These are phyloP conservation scores for Brachionus koreanus DNA, from an alignment of 1,140 invertebrate species.

Conservation along the genomic window DNA sequence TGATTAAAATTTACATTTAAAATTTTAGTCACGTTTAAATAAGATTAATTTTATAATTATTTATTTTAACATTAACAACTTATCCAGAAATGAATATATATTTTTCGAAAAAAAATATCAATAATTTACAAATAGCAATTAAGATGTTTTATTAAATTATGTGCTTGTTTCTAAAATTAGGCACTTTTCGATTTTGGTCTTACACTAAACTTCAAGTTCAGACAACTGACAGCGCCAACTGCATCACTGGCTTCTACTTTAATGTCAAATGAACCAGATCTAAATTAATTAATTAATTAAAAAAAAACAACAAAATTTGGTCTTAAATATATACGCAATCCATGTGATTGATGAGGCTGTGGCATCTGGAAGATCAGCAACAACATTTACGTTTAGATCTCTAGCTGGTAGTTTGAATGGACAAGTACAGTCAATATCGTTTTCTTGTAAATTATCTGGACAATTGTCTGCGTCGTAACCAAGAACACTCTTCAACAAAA, in stretches of 20 bases:
- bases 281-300: neutral
- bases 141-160: neutral
- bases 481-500: neutral
- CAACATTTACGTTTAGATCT: neutral
- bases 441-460: slow-evolving; percentile 10
- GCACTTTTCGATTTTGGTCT: slow-evolving; percentile 18
- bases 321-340: neutral
- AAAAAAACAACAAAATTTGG: neutral
- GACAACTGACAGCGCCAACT: neutral
- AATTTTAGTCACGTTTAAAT: no score
- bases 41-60: neutral
- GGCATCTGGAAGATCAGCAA: slow-evolving; percentile 40
- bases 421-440: slow-evolving; percentile 40
- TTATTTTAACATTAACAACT: neutral
- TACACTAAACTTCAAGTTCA: slow-evolving; percentile 17
- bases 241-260: slow-evolving; percentile 10
- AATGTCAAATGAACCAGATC: slow-evolving; percentile 28
- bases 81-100: neutral
- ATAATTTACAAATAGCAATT: neutral
- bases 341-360: neutral
- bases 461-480: neutral
- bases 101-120: no score
- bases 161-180: neutral
- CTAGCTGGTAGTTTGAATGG: slow-evolving; percentile 20
- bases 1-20: no score